Conservation (phyloP, 2,888 invertebrate genomes). For the Lucinisca nassula region DNA sequence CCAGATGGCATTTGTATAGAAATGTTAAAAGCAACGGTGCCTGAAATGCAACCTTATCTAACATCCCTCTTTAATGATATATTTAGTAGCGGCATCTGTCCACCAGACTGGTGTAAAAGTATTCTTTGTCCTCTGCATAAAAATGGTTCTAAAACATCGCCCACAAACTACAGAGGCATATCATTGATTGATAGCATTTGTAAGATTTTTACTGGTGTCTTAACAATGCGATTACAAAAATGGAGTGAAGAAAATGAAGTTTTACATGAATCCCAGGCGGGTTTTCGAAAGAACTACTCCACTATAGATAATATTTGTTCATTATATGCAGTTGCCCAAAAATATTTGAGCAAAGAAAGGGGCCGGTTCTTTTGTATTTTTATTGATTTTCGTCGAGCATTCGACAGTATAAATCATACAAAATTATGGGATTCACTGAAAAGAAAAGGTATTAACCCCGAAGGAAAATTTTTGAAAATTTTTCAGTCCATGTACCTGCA, state of each 20-base stretch:
- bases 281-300: background rate
- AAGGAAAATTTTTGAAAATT: background rate
- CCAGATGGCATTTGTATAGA: background rate
- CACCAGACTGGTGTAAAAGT: conserved; percentile 29
- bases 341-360: background rate
- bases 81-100: conserved; percentile 37
- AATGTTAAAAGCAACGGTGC: background rate
- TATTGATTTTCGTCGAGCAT: conserved; percentile 16
- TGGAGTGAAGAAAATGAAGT: conserved; percentile 1
- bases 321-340: background rate
- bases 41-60: conserved; percentile 25
- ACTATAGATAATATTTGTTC: conserved; percentile 1
- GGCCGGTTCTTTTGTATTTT: conserved; percentile 12
- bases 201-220: background rate
- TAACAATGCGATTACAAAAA: background rate
- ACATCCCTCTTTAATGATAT: conserved; percentile 31
- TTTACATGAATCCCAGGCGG: conserved; percentile 11
- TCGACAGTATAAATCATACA: background rate
- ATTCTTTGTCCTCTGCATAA: conserved; percentile 34
- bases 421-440: background rate
- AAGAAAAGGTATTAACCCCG: conserved; percentile 7
- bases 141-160: background rate
- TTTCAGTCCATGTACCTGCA: conserved; percentile 11
- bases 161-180: conserved; percentile 15
- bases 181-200: background rate